Evolutionary conservation across 2,888 invertebrate species (phyloP).

Genomic region (Cerastis rubricosa): DNA sequence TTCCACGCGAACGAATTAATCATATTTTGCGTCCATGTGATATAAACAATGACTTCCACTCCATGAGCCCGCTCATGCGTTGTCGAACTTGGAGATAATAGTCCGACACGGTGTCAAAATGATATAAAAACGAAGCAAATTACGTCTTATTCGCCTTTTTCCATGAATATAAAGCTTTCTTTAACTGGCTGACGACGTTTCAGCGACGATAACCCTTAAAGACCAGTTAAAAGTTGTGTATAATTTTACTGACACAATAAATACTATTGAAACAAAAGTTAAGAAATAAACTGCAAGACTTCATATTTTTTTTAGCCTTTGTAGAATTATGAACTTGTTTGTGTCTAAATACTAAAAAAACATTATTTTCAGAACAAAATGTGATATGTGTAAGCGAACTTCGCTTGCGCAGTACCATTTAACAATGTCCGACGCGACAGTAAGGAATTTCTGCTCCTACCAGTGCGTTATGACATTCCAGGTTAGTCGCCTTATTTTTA

Average conservation of each 20-base stretch:
- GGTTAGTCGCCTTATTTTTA: conserved; percentile 68
- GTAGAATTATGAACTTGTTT: neutral
- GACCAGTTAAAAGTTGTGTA: neutral
- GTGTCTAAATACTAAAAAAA: neutral
- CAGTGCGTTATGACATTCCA: conserved; percentile 96
- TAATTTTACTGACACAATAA: neutral
- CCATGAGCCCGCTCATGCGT: neutral
- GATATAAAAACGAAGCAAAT: neutral
- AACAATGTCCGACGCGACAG: conserved; percentile 96
- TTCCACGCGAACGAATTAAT: neutral
- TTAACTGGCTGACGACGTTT: neutral
- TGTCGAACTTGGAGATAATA: neutral
- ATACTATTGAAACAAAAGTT: neutral
- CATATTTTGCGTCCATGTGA: neutral
- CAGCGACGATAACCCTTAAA: neutral
- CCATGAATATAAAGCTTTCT: neutral
- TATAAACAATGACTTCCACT: neutral
- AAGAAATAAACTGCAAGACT: neutral
- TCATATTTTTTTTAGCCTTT: neutral
- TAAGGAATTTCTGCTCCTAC: conserved; percentile 96
- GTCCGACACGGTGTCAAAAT: neutral
- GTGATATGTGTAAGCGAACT: conserved; percentile 93
- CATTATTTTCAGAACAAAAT: conserved; percentile 90
- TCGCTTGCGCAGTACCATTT: conserved; percentile 95
- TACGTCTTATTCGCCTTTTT: neutral